These are phyloP conservation scores for Ceuthmochares aereus DNA, from an alignment of 2,113 vertebrate genomes.

Conservation along the genomic window DNA sequence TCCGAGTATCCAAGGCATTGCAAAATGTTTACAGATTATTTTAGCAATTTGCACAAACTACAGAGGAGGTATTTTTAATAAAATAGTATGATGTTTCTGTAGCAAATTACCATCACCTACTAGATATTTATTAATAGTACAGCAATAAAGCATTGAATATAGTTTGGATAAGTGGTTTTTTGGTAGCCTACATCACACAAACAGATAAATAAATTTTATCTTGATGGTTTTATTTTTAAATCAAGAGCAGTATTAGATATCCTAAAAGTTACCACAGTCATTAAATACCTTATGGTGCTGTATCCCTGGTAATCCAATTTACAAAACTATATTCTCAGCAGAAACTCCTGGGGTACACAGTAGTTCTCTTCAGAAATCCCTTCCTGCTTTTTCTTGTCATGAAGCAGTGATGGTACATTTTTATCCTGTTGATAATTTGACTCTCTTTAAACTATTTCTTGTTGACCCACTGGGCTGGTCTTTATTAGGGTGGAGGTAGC, in stretches of 20 bases:
- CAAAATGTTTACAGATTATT: constrained; percentile 18
- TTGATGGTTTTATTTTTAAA: constrained; percentile 51
- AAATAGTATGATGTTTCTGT: constrained; percentile 32
- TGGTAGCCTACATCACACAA: constrained; percentile 25
- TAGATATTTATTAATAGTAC: constrained; percentile 36
- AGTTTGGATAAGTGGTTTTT: constrained; percentile 43
- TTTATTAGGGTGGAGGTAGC: constrained; percentile 71
- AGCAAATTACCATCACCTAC: constrained; percentile 37
- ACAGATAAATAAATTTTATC: constrained; percentile 38
- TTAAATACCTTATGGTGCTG: constrained; percentile 77
- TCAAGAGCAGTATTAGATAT: constrained; percentile 48
- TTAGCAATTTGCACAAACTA: constrained; percentile 22
- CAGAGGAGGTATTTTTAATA: constrained; percentile 21
- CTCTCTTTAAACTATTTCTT: constrained; percentile 80
- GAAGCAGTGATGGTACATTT: constrained; percentile 64
- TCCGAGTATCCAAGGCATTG: not conserved
- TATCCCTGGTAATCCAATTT: constrained; percentile 74
- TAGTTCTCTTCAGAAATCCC: constrained; percentile 71
- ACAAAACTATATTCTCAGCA: constrained; percentile 75
- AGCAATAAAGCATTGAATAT: constrained; percentile 22
- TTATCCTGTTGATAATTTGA: constrained; percentile 77
- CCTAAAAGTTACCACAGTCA: constrained; percentile 75
- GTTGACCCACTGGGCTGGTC: constrained; percentile 62
- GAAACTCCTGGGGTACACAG: constrained; percentile 73
- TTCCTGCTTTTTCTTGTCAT: constrained; percentile 70